Percentiles rank a stretch among this genome's conserved stretches.
phyloP scores from a whole-genome alignment of 2,797 vertebrate species.

The Sternotherus odoratus region DNA sequence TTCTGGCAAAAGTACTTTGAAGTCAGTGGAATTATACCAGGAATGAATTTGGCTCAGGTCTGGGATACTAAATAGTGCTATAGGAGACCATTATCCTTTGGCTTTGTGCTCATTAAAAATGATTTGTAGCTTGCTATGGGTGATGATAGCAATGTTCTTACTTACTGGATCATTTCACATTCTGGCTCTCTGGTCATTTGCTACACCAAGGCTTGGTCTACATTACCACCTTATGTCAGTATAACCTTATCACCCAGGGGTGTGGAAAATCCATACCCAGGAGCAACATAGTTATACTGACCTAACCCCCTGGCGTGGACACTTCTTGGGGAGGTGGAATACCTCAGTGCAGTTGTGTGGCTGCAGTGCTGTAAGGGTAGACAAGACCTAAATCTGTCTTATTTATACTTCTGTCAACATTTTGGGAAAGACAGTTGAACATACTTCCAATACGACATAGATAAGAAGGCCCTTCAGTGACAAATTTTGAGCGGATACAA shows the following conservation, averaged over 20 bases:
- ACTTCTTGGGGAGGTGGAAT: background rate
- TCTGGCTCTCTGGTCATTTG: background rate
- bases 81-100: background rate
- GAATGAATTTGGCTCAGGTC: background rate
- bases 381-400: background rate
- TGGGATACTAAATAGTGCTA: background rate
- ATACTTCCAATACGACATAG: background rate
- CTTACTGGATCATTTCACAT: background rate
- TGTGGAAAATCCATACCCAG: too few relatives aligned
- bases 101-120: background rate
- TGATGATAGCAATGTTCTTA: background rate
- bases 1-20: background rate
- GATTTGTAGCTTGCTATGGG: background rate
- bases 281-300: too few relatives aligned
- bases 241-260: background rate
- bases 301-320: too few relatives aligned
- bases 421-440: background rate
- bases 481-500: conserved; percentile 5
- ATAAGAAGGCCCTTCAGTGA: background rate
- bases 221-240: background rate
- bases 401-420: background rate
- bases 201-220: background rate
- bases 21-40: background rate
- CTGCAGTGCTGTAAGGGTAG: background rate
- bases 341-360: background rate